phyloP scores from a whole-genome alignment of 2,888 invertebrate species.

The Antitype chi region DNA sequence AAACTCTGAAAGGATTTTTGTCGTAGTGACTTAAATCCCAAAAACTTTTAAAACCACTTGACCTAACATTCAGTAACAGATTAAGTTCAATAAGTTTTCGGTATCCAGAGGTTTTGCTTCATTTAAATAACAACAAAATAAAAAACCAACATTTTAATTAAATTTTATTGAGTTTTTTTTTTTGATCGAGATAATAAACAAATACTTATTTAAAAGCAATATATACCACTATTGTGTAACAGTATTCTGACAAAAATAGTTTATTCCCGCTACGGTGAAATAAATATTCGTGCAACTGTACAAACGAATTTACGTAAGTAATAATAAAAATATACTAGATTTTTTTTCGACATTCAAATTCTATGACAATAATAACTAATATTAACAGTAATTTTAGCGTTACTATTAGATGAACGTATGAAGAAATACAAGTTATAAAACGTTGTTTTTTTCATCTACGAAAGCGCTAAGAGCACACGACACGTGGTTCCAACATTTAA shows the following conservation, averaged over 20 bases:
- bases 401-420: conserved; percentile 58
- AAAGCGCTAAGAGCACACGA: conserved; percentile 68
- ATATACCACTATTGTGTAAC: conserved; percentile 81
- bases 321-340: conserved; percentile 70
- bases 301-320: conserved; percentile 81
- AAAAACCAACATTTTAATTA: conserved; percentile 77
- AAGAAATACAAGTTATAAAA: conserved; percentile 55
- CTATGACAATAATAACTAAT: conserved; percentile 64
- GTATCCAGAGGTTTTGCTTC: neutral
- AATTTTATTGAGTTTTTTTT: conserved; percentile 85
- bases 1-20: too few species aligned
- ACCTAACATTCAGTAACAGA: neutral
- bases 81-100: neutral
- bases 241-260: conserved; percentile 79
- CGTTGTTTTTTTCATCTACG: conserved; percentile 60
- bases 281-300: conserved; percentile 83
- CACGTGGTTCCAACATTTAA: conserved; percentile 71
- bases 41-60: too few species aligned
- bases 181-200: conserved; percentile 83
- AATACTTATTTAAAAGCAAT: conserved; percentile 82
- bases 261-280: conserved; percentile 78
- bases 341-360: conserved; percentile 66
- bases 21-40: too few species aligned
- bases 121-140: conserved; percentile 39
- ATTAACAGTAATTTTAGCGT: conserved; percentile 51